These are phyloP conservation scores for Calliopsis andreniformis DNA, from an alignment of 1,140 invertebrate species.

Conservation along the genomic window DNA sequence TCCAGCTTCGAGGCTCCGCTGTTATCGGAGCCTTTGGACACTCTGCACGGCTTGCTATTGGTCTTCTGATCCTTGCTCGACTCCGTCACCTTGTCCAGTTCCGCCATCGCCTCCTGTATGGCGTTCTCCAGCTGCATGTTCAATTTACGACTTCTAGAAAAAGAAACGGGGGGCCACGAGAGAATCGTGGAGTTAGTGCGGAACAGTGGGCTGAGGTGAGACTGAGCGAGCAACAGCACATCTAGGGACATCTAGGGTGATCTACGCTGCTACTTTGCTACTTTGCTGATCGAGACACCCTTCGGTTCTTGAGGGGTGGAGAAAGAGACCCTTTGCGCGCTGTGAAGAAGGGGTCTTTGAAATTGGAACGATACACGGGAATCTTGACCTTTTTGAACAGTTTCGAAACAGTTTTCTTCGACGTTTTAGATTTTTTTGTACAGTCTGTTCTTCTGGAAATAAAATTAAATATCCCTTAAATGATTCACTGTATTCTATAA, in stretches of 20 bases:
- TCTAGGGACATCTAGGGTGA: conserved; percentile 17
- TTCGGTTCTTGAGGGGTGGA: too few species aligned
- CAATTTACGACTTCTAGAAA: conserved; percentile 91
- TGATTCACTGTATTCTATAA: too few species aligned
- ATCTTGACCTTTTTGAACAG: too few species aligned
- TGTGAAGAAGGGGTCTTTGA: too few species aligned
- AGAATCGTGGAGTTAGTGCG: conserved; percentile 57
- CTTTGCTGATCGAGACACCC: not conserved
- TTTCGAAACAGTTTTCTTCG: too few species aligned
- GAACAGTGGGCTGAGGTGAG: not conserved
- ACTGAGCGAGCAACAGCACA: conserved; percentile 42
- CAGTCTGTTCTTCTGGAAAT: too few species aligned
- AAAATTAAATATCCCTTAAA: too few species aligned
- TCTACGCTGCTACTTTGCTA: conserved; percentile 25
- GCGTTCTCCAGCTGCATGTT: conserved; percentile 93
- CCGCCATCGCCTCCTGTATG: conserved; percentile 94
- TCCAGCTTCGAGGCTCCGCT: conserved; percentile 54
- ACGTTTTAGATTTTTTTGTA: too few species aligned
- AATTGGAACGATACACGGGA: too few species aligned
- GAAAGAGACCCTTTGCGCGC: too few species aligned
- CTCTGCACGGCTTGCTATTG: conserved; percentile 37
- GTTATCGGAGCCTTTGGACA: conserved; percentile 36
- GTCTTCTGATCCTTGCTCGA: conserved; percentile 56
- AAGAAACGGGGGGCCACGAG: conserved; percentile 57
- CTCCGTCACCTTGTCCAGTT: conserved; percentile 81